These are phyloP conservation scores for Sycophaga agraensis DNA, from an alignment of 1,140 invertebrate species.

Conservation along the genomic window DNA sequence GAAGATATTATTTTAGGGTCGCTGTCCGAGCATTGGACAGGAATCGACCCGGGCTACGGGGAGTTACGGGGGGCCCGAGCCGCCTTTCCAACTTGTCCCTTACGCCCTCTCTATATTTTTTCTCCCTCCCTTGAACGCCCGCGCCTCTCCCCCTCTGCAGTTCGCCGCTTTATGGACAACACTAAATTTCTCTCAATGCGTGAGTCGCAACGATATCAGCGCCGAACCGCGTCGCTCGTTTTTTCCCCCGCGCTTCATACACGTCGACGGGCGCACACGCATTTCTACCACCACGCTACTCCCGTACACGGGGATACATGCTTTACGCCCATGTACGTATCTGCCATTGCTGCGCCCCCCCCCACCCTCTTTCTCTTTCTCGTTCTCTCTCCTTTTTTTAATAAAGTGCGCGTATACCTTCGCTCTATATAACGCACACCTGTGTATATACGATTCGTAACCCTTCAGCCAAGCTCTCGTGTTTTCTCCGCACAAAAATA, in stretches of 20 bases:
- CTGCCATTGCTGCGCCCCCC: too few species aligned
- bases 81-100: conserved; percentile 24
- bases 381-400: too few species aligned
- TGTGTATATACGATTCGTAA: too few species aligned
- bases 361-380: too few species aligned
- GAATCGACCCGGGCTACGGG: conserved; percentile 36
- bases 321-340: too few species aligned
- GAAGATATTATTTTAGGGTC: conserved; percentile 38
- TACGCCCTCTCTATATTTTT: conserved; percentile 6
- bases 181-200: conserved; percentile 34
- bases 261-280: neutral
- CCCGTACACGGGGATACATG: neutral
- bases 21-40: conserved; percentile 33
- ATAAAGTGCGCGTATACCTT: too few species aligned
- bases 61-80: conserved; percentile 16
- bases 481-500: too few species aligned
- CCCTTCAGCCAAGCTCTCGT: too few species aligned
- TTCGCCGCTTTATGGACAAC: conserved; percentile 34
- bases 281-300: neutral
- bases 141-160: neutral
- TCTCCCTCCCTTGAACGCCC: neutral
- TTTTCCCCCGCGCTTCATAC: neutral
- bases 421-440: too few species aligned
- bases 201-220: conserved; percentile 31
- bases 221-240: neutral